Percentiles rank a stretch among this genome's conserved stretches.
phyloP scores from a whole-genome alignment of 2,888 invertebrate genomes.

The Coecobrya sp. region DNA sequence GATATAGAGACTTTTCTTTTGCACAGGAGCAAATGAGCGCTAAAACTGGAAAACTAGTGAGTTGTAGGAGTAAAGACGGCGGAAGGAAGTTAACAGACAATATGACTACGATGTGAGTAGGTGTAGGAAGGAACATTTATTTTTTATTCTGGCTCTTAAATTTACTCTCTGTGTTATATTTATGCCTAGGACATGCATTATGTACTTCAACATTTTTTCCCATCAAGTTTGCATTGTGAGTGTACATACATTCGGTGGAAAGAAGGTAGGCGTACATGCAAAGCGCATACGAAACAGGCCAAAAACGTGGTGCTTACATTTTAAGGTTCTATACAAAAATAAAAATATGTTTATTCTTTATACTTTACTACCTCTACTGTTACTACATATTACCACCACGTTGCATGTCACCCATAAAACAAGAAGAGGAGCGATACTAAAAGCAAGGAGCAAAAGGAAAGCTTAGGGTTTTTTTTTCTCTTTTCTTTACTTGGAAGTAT shows the following conservation, averaged over 20 bases:
- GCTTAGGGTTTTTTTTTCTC: slow-evolving; percentile 29
- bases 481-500: slow-evolving; percentile 67
- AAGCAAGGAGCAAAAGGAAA: slow-evolving; percentile 12
- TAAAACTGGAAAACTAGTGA: slow-evolving; percentile 4
- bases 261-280: slow-evolving; percentile 3
- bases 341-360: not conserved
- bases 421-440: not conserved
- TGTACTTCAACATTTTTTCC: not conserved
- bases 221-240: not conserved
- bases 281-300: not conserved
- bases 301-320: not conserved
- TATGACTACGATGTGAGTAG: not conserved
- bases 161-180: not conserved
- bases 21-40: not conserved
- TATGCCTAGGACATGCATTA: not conserved
- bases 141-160: slow-evolving; percentile 3
- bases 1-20: not conserved
- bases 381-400: not conserved
- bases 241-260: not conserved
- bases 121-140: slow-evolving; percentile 31
- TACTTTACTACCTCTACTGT: not conserved
- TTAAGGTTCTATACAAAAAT: not conserved
- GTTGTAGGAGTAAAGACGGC: slow-evolving; percentile 27
- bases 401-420: slow-evolving; percentile 15
- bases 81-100: slow-evolving; percentile 24